phyloP scores from a whole-genome alignment of 2,797 vertebrate genomes.

The Novumbra hubbsi region DNA sequence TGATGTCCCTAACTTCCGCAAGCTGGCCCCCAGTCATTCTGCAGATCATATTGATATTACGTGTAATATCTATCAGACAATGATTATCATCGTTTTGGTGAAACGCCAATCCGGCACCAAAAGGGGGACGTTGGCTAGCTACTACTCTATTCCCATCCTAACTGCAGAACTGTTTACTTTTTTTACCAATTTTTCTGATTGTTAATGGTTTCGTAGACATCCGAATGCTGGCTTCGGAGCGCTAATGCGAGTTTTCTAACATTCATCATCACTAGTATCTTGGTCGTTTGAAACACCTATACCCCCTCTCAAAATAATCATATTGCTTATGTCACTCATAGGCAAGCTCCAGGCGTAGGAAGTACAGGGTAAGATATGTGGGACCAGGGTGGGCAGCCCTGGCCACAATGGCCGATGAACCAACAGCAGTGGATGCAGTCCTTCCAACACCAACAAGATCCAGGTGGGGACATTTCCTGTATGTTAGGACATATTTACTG shows the following conservation, averaged over 20 bases:
- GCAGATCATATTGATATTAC: neutral
- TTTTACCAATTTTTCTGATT: no score
- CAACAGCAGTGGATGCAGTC: conserved; percentile 99
- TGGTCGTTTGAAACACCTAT: neutral
- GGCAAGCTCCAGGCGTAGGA: conserved; percentile 40
- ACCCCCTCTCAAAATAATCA: neutral
- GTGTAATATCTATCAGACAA: neutral
- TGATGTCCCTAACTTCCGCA: neutral
- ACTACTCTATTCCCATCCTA: no score
- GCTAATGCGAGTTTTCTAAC: no score
- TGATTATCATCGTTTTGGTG: no score
- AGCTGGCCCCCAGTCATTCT: neutral
- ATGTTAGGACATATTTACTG: no score
- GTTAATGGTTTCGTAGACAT: no score
- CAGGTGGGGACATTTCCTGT: conserved; percentile 75
- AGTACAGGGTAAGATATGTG: conserved; percentile 81
- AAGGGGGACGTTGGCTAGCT: no score
- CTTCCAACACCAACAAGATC: conserved; percentile 98
- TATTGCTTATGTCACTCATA: neutral
- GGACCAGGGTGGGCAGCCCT: conserved; percentile 99
- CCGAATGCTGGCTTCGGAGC: no score
- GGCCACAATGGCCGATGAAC: conserved; percentile 99
- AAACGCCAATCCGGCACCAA: no score
- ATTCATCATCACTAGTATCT: neutral
- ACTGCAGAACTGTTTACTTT: no score